Evolutionary conservation across 2,888 invertebrate genomes (phyloP).

Genomic region (Xiphydria camelus): DNA sequence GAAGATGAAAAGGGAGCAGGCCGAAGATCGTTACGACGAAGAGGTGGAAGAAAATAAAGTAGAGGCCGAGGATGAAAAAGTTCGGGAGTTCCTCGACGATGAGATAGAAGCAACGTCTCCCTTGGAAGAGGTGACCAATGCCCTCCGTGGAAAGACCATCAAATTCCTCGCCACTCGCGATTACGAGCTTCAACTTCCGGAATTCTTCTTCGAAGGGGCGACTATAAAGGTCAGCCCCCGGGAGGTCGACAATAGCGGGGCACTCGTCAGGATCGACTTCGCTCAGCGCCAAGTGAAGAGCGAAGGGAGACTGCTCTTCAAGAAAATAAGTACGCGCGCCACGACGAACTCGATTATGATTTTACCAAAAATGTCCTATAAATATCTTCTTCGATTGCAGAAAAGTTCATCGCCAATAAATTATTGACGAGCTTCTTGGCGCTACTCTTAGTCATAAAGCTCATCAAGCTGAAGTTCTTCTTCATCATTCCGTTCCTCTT

Average conservation of each 20-base stretch:
- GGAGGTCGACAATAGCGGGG: conserved; percentile 73
- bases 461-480: conserved; percentile 78
- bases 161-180: conserved; percentile 80
- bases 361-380: not conserved
- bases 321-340: conserved; percentile 68
- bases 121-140: conserved; percentile 75
- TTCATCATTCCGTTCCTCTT: conserved; percentile 79
- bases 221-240: conserved; percentile 74
- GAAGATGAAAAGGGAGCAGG: conserved; percentile 41
- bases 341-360: not conserved
- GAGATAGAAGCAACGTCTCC: conserved; percentile 60
- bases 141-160: conserved; percentile 70
- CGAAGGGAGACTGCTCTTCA: conserved; percentile 68
- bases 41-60: conserved; percentile 44
- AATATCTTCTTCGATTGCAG: conserved; percentile 61
- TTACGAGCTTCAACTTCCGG: conserved; percentile 72
- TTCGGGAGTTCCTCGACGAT: conserved; percentile 31
- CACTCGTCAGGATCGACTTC: conserved; percentile 74
- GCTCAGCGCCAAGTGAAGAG: conserved; percentile 57
- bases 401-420: conserved; percentile 76
- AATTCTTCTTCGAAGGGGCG: conserved; percentile 74
- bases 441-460: conserved; percentile 75
- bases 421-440: conserved; percentile 75
- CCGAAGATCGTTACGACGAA: conserved; percentile 56
- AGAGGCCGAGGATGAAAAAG: conserved; percentile 34